phyloP scores from a whole-genome alignment of 2,888 invertebrate species.

The Cheilosia vulpina region DNA sequence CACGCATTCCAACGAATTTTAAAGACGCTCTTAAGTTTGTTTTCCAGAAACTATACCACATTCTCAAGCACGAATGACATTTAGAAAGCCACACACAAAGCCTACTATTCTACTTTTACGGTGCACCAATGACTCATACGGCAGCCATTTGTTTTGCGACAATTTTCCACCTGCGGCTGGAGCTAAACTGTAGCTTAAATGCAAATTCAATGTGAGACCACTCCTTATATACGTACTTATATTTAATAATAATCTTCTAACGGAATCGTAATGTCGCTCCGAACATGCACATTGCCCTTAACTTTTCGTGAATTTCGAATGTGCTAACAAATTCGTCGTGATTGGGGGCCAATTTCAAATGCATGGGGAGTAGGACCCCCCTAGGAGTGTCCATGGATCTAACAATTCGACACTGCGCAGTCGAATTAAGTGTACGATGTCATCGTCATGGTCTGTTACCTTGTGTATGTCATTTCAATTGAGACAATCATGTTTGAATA shows the following conservation, averaged over 20 bases:
- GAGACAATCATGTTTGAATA: slow-evolving; percentile 39
- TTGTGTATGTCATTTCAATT: slow-evolving; percentile 38
- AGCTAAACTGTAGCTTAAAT: not conserved
- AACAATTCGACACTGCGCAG: not conserved
- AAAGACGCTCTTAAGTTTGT: not conserved
- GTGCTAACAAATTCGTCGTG: slow-evolving; percentile 42
- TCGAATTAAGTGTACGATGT: not conserved
- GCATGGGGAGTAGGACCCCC: slow-evolving; percentile 32
- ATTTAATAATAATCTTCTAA: slow-evolving; percentile 29
- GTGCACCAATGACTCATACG: not conserved
- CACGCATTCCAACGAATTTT: not conserved
- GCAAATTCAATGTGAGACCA: slow-evolving; percentile 32
- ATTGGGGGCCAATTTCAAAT: slow-evolving; percentile 14
- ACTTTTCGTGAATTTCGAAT: slow-evolving; percentile 55
- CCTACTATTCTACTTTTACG: not conserved
- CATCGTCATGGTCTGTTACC: slow-evolving; percentile 4
- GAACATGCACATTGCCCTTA: slow-evolving; percentile 61
- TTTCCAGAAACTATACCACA: not conserved
- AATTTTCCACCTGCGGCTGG: slow-evolving; percentile 6
- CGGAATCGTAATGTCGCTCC: slow-evolving; percentile 35
- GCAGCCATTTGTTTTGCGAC: not conserved
- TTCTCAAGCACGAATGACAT: not conserved
- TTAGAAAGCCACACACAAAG: not conserved
- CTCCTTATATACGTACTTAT: slow-evolving; percentile 19
- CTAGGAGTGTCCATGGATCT: slow-evolving; percentile 59